These are phyloP conservation scores for Cirrhinus molitorella DNA, from an alignment of 2,797 vertebrate species.

Conservation along the genomic window DNA sequence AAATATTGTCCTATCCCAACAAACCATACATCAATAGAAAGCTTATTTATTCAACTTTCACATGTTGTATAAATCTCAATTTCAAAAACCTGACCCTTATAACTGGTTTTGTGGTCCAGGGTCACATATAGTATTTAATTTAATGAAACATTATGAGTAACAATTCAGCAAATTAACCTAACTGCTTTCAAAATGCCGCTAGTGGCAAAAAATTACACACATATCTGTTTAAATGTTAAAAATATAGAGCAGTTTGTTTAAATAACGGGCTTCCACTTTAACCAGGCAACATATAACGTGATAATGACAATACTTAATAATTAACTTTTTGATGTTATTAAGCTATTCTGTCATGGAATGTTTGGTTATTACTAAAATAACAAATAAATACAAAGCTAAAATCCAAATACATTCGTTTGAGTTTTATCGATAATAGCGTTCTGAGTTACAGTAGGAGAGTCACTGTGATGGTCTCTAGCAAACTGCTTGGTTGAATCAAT, in stretches of 20 bases:
- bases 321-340: not conserved
- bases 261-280: not conserved
- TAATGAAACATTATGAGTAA: not conserved
- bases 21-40: no score
- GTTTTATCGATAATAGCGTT: not conserved
- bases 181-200: not conserved
- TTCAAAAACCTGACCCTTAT: no score
- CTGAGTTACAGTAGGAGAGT: not conserved
- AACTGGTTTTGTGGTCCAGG: no score
- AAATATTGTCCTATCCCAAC: no score
- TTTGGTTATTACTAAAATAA: not conserved
- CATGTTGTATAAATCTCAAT: no score
- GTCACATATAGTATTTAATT: not conserved
- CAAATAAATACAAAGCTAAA: not conserved
- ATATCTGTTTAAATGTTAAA: not conserved
- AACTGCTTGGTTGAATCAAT: not conserved
- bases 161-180: not conserved
- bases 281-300: not conserved
- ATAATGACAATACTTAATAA: not conserved
- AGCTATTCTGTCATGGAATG: not conserved
- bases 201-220: not conserved
- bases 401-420: no score
- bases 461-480: not conserved
- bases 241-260: not conserved
- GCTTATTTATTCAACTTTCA: no score